Evolutionary conservation across 2,888 invertebrate species (phyloP).

Genomic region (Trachelus troglodyta): DNA sequence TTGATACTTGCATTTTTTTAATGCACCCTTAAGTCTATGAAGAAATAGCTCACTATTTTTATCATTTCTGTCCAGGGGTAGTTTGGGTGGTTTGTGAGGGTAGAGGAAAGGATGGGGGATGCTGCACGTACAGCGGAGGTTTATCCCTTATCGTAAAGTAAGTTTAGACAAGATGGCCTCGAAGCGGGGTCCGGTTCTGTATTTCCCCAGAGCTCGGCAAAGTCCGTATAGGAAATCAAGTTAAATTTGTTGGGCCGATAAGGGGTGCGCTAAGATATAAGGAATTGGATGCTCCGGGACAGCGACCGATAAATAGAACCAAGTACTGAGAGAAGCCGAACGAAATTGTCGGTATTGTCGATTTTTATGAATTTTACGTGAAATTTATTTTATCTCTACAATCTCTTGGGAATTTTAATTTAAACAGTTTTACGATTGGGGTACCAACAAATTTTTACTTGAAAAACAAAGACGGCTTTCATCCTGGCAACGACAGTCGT

Average conservation of each 20-base stretch:
- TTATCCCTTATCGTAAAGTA: conserved; percentile 59
- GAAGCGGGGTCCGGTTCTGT: conserved; percentile 40
- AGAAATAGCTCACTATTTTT: no score
- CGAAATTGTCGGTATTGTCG: no score
- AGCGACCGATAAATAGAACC: background rate
- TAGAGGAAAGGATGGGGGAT: conserved; percentile 15
- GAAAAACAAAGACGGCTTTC: background rate
- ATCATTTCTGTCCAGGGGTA: no score
- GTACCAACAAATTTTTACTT: no score
- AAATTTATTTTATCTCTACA: no score
- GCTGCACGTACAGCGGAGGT: conserved; percentile 31
- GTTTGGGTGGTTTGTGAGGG: background rate
- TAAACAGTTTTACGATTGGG: no score
- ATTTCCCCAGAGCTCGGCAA: conserved; percentile 57
- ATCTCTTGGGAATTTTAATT: no score
- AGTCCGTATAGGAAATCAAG: conserved; percentile 61
- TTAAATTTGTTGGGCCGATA: conserved; percentile 62
- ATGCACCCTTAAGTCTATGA: no score
- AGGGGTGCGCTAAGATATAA: conserved; percentile 32
- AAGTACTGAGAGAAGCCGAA: background rate
- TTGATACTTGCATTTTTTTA: no score
- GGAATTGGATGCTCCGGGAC: background rate
- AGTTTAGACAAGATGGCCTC: conserved; percentile 53
- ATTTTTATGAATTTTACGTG: no score
- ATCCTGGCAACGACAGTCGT: background rate